Evolutionary conservation across 2,113 vertebrate genomes (phyloP).

Genomic region (Stegastes partitus): DNA sequence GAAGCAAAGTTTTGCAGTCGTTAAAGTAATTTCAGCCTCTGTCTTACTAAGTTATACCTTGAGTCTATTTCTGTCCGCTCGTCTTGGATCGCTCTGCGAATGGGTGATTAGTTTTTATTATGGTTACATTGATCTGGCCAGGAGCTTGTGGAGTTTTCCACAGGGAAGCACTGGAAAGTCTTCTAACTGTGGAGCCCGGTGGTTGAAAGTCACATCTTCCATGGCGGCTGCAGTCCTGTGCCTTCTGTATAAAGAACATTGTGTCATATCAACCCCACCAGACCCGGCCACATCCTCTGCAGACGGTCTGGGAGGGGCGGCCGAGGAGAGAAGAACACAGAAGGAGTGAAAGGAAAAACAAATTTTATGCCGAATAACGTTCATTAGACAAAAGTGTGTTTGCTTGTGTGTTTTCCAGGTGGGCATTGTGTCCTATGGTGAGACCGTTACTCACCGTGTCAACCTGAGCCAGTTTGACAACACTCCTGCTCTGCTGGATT

Average conservation of each 20-base stretch:
- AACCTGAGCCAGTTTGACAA: constrained; percentile 92
- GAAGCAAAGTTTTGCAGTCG: constrained; percentile 13
- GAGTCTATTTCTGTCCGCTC: constrained; percentile 54
- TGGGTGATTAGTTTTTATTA: constrained; percentile 61
- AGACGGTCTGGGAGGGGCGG: constrained; percentile 48
- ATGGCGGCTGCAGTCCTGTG: constrained; percentile 66
- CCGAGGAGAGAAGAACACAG: constrained; percentile 2
- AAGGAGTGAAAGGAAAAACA: constrained; percentile 14
- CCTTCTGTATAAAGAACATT: constrained; percentile 68
- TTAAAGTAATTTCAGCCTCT: constrained; percentile 33
- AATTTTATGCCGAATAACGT: constrained; percentile 9
- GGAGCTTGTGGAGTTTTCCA: constrained; percentile 74
- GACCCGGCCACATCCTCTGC: constrained; percentile 68
- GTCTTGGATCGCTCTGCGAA: constrained; percentile 23
- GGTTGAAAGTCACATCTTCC: constrained; percentile 79
- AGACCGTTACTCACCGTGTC: constrained; percentile 91
- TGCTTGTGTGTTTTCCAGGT: constrained; percentile 85
- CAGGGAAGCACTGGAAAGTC: constrained; percentile 78
- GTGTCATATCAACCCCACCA: constrained; percentile 62
- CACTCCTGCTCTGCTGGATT: constrained; percentile 83
- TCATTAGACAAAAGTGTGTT: constrained; percentile 33
- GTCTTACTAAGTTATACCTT: constrained; percentile 32
- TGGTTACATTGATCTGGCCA: constrained; percentile 55
- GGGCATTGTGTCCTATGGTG: constrained; percentile 95
- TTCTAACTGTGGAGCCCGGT: constrained; percentile 30